Conservation (phyloP, 2,113 vertebrate genomes). For the Psilopsiagon aurifrons region DNA sequence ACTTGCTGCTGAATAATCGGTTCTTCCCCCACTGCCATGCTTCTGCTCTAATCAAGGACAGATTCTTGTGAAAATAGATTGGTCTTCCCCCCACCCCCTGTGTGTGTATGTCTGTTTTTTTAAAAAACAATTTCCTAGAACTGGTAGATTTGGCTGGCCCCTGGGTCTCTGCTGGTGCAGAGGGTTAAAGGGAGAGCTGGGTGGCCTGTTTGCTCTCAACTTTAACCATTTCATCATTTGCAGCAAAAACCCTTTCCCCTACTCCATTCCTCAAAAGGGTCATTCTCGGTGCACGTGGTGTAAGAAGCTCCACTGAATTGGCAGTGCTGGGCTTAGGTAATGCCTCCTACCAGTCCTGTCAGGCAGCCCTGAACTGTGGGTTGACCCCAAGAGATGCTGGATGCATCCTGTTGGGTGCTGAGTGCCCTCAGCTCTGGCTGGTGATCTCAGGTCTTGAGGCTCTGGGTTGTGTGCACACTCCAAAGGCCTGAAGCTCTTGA, state of each 20-base stretch:
- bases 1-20: slow-evolving; percentile 42
- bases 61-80: slow-evolving; percentile 64
- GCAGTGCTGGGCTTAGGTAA: background rate
- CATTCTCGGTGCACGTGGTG: accelerated
- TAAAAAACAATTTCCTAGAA: slow-evolving; percentile 58
- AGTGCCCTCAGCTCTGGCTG: background rate
- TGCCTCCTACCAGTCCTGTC: background rate
- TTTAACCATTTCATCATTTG: slow-evolving; percentile 49
- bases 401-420: background rate
- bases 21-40: slow-evolving; percentile 48
- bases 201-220: slow-evolving; percentile 14
- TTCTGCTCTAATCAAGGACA: slow-evolving; percentile 71
- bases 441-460: accelerated
- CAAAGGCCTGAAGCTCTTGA: background rate
- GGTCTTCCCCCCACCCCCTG: background rate
- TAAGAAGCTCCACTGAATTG: background rate
- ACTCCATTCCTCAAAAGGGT: background rate
- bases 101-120: background rate
- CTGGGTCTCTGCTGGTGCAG: background rate
- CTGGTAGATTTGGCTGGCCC: slow-evolving; percentile 51
- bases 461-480: background rate
- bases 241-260: background rate
- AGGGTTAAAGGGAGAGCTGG: slow-evolving; percentile 51
- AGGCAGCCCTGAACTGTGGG: background rate
- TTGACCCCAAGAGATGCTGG: background rate